Percentiles rank a stretch among this genome's conserved stretches.
phyloP scores from a whole-genome alignment of 2,113 vertebrate species.

The Anthoscopus minutus region DNA sequence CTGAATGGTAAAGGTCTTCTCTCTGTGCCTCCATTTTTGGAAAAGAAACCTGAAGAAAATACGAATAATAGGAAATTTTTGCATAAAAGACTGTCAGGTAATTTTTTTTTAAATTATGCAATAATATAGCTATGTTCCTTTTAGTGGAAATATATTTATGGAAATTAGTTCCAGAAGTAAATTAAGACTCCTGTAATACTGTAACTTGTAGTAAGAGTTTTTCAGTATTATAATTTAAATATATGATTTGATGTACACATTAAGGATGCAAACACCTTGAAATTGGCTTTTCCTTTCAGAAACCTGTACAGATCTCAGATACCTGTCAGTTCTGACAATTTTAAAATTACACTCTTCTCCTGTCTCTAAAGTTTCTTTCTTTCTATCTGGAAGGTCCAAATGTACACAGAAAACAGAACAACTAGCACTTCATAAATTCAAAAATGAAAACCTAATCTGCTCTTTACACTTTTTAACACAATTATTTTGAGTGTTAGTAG shows the following conservation, averaged over 20 bases:
- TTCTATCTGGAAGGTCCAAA: not conserved
- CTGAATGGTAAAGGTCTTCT: slow-evolving; percentile 96
- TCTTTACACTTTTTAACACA: not conserved
- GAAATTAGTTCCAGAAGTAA: not conserved
- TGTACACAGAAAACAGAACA: not conserved
- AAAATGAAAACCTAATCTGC: not conserved
- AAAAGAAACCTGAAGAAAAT: slow-evolving; percentile 93
- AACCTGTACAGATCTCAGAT: not conserved
- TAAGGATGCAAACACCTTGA: not conserved
- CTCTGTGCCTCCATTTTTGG: slow-evolving; percentile 76
- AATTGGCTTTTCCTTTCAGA: not conserved
- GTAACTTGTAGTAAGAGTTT: not conserved
- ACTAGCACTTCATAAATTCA: not conserved
- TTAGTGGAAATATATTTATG: not conserved
- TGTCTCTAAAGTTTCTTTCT: not conserved
- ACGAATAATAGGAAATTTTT: slow-evolving; percentile 89
- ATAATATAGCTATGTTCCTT: not conserved
- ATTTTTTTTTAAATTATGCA: not conserved
- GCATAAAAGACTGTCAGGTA: slow-evolving; percentile 94
- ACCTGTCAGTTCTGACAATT: not conserved
- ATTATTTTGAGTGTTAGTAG: not conserved
- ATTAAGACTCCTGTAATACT: not conserved
- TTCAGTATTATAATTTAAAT: not conserved
- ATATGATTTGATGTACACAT: not conserved
- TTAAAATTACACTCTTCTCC: not conserved